Base-by-base conservation (phyloP, 2,113 vertebrate species). In the Leptocoma aspasia region DNA sequence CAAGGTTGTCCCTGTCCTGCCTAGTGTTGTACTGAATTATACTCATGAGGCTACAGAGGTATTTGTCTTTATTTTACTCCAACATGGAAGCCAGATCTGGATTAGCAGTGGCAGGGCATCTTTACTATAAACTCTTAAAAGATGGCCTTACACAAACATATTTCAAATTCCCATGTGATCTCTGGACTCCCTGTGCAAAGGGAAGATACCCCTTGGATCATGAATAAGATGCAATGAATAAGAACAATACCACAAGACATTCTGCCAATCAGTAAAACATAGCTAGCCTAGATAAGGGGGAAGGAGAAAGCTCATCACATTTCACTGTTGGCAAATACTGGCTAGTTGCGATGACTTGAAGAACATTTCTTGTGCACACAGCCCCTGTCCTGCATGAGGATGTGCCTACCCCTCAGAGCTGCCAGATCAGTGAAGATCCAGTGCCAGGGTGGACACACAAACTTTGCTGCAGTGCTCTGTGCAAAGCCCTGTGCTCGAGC, bases 51-150 rank as follows among this genome's bases (percentile, higher is more conserved):
- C 59, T 90, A 28, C 42, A 69, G 70, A 79, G 60, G 13, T 35
- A 60, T 93, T 82, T 66, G 31, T 47, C 61, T 66, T 87, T 85
- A 77, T 89, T 94, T 93, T 71, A 71, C 39, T 86, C 30, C 52
- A 90, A 7, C 11, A 49, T 53, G 57, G 90, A 94, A 89, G 44
- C 30, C 77, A 77, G 31, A 90, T 70, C 27, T 7, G 41, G 72
- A 93, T 94, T 88, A 96, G 42, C 54, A 66, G 84, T 75, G 70
- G 59, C 83, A 97, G 85, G 86, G 44, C 21, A 49, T 57, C 41
- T 89, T 92, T 81, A 81, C 47, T 77, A 31, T 27, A 64, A 82
- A 18, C n/a, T 85, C 73, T 66, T 92, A 84, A 86, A 97, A 84
- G 64, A 88, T 45, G 26, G 35, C 54, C 73, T 84, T 90, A 61